Conservation (phyloP, 2,113 vertebrate species). For the Gallinago undulata region DNA sequence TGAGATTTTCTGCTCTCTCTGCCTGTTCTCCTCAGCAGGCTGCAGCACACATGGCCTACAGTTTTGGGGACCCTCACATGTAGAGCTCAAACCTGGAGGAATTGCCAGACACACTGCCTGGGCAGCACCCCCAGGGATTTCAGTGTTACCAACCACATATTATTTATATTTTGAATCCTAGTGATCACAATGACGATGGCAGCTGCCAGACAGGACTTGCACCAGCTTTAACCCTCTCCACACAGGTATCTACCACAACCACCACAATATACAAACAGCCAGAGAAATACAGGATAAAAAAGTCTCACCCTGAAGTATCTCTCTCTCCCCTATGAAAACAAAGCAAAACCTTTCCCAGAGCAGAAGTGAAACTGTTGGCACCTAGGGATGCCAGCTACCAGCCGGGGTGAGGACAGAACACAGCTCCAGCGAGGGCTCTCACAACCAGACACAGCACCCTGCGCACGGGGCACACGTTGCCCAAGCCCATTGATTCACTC, state of each 20-base stretch:
- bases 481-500: fast-evolving
- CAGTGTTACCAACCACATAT: background rate
- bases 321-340: background rate
- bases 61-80: fast-evolving
- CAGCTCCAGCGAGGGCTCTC: background rate
- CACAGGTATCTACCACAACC: fast-evolving
- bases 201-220: background rate
- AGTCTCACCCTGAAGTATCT: background rate
- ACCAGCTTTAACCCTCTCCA: background rate
- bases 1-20: background rate
- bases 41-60: background rate
- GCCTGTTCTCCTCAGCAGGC: background rate
- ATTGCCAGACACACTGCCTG: background rate
- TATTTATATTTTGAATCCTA: background rate
- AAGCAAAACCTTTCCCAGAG: background rate
- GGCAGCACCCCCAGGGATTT: background rate
- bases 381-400: background rate
- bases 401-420: background rate
- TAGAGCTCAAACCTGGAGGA: background rate
- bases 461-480: background rate
- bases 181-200: fast-evolving
- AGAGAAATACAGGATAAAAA: background rate
- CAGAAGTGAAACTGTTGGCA: fast-evolving
- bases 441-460: background rate
- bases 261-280: background rate